Base-by-base conservation (phyloP, 2,888 invertebrate species). In the Nowickia ferox region DNA sequence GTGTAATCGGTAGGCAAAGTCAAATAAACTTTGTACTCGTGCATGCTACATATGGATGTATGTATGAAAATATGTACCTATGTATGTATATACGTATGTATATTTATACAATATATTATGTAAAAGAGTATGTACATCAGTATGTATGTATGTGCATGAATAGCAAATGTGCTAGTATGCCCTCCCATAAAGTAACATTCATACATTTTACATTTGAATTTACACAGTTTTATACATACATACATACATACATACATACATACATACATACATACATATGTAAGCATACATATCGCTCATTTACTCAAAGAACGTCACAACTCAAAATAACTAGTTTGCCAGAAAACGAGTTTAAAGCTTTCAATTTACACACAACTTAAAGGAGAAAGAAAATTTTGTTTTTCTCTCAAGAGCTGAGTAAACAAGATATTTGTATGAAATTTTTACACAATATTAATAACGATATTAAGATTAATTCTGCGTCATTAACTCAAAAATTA, bases 1-100 rank as follows among this genome's bases (percentile, higher is more conserved):
- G 71, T 80, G 84, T 80, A 84, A 84, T 80, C 84, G 75, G 61
- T 84, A 84, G 84, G 84, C 75, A 79, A 84, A 84, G 63, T 84
- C 44, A 79, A 79, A 71, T 79, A 71, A 61, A 79, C 63, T 61
- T 30, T 59, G 44, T 57, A 15, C n/a, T n/a, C n/a, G n/a, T n/a
- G n/a, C 66, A 63, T 53, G 46, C 5, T 48, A 48, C 19, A 63
- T 38, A 65, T 22, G n/a, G n/a, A 44, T 10, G 46, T 8, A 17
- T 17, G 48, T 15, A 46, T 30, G n/a, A 9, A 46, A 9, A 11
- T 48, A 57, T 10, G 8, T 9, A n/a, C n/a, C n/a, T n/a, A n/a
- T 38, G 38, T 51, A n/a, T 51, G 13, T 30, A 30, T 57, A 42
- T 69, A 57, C 9, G 30, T 59, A 30, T 8, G 38, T 44, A 57